Conservation (phyloP, 2,797 vertebrate genomes). For the Pipistrellus pipistrellus region DNA sequence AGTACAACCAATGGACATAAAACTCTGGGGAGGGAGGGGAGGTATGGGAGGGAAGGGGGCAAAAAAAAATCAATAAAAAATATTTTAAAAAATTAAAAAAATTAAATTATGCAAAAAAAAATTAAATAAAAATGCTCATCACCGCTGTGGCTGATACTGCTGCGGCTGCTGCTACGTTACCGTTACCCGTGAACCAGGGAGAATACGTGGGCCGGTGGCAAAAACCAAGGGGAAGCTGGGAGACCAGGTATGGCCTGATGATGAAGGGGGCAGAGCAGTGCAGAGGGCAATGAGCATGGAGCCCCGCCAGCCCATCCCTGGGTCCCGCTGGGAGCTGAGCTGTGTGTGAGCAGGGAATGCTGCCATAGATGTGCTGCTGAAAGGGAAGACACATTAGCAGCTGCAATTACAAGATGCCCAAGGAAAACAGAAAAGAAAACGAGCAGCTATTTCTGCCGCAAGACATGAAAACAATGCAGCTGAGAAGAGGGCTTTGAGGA, state of each 20-base stretch:
- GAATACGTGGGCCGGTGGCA: neutral
- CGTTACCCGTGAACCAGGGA: neutral
- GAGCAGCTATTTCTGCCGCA: constrained; percentile 66
- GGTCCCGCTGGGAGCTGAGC: neutral
- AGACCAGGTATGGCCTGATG: neutral
- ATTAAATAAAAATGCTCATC: neutral
- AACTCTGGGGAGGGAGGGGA: no score
- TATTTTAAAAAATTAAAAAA: no score
- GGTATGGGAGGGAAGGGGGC: no score
- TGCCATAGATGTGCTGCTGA: constrained; percentile 52
- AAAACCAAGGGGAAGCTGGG: neutral
- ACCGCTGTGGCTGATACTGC: neutral
- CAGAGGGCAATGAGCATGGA: neutral
- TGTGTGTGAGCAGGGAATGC: neutral
- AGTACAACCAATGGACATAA: no score
- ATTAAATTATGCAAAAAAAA: no score
- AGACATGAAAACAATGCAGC: constrained; percentile 76
- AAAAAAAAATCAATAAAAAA: no score
- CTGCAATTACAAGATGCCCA: constrained; percentile 58
- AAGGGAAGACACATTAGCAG: constrained; percentile 56
- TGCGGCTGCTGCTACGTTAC: neutral
- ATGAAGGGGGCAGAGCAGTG: neutral
- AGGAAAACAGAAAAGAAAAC: constrained; percentile 44
- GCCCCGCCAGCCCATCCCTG: neutral
- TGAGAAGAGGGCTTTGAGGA: constrained; percentile 51